Percentiles rank a stretch among this genome's conserved stretches.
These are phyloP conservation scores for Reticulitermes lucifugus DNA, from an alignment of 2,888 invertebrate species.

Conservation along the genomic window DNA sequence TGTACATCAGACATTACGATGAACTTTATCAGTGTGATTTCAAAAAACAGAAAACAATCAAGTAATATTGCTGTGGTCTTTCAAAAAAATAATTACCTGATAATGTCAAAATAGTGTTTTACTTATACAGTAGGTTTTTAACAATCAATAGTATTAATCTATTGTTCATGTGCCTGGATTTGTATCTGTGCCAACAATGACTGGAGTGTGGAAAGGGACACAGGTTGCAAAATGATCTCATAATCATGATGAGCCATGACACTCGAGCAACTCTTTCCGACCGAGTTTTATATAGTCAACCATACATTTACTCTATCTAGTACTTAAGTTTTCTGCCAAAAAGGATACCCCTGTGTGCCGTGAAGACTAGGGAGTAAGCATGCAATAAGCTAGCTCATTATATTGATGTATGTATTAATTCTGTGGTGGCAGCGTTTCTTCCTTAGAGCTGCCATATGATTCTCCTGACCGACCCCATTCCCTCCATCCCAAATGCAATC, in stretches of 20 bases:
- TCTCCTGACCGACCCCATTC: background rate
- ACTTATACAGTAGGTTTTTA: slow-evolving; percentile 55
- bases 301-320: slow-evolving; percentile 51
- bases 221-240: slow-evolving; percentile 51
- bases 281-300: slow-evolving; percentile 50
- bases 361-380: slow-evolving; percentile 47
- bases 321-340: slow-evolving; percentile 54
- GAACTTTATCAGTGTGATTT: slow-evolving; percentile 54
- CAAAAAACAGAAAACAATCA: slow-evolving; percentile 55
- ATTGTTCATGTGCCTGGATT: slow-evolving; percentile 56
- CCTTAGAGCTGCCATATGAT: slow-evolving; percentile 39
- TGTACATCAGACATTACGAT: slow-evolving; percentile 53
- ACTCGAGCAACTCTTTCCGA: slow-evolving; percentile 47
- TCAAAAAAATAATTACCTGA: slow-evolving; percentile 55
- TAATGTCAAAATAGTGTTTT: slow-evolving; percentile 54
- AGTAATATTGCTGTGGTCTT: slow-evolving; percentile 56
- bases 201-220: slow-evolving; percentile 47
- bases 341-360: slow-evolving; percentile 44
- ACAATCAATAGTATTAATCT: slow-evolving; percentile 55
- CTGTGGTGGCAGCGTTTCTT: slow-evolving; percentile 47
- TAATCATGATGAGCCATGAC: slow-evolving; percentile 48
- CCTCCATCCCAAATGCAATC: background rate
- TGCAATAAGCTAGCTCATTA: slow-evolving; percentile 52
- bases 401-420: slow-evolving; percentile 51
- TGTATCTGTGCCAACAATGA: slow-evolving; percentile 55